Base-by-base conservation (phyloP, 2,888 invertebrate species). In the Hybos culiciformis region DNA sequence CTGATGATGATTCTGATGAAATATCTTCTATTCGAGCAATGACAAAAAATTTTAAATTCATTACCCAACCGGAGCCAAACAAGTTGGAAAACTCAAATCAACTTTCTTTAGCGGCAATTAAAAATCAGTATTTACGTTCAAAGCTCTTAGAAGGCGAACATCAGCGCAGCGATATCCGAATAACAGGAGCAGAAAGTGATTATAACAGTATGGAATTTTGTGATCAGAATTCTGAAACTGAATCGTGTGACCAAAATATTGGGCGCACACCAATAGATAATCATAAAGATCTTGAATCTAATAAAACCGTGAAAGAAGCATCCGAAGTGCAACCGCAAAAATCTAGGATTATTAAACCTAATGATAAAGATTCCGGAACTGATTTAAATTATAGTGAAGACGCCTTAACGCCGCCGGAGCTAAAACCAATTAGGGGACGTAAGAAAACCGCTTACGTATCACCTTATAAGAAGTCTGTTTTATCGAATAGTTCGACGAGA, bases 361-460 rank as follows among this genome's bases (percentile, higher is more conserved):
- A 42, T 14, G 60, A 61, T 37, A 61, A 68, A 33, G 68, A 69
- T 44, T 66, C 63, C 24, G 70, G 71, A 45, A 53, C 68, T 5
- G 69, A 70, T 46, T 69, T 70, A 2, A 68, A 70, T 47, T 70
- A 67, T 19, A 70, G 70, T 2, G 54, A 62, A n/a, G 68, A 69
- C 36, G 41, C 51, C 9, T 66, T 62, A 24, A 70, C 49, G 3
- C 48, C 49, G 33, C 31, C 49, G 42, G 53, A 33, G 46, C 50
- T 53, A 2, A 65, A 63, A 44, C 49, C 53, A 5, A 55, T 66
- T 20, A 56, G 63, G 17, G 66, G 67, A 2, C 72, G 75, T 0
- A 81, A 80, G 55, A 67, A 67, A 45, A 75, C 80, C 0, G 66
- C 78, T 32, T 85, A 84, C 59, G 67, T 77, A 14, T 74, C 77